Conservation (phyloP, 2,888 invertebrate genomes). For the Ophion ventricosus region DNA sequence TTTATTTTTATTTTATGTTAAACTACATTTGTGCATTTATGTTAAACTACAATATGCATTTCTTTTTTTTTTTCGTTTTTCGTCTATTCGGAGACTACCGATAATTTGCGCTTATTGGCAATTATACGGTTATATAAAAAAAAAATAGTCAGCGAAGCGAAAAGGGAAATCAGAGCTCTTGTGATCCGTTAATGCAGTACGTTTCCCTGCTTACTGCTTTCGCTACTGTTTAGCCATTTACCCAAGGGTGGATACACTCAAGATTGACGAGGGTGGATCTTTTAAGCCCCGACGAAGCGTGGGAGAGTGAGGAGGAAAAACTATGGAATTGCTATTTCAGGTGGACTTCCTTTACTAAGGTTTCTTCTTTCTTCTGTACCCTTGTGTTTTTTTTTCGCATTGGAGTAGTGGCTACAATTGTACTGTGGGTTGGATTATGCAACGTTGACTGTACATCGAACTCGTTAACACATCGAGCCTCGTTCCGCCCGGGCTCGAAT, state of each 20-base stretch:
- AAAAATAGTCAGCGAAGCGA: too few relatives aligned
- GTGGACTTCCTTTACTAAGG: conserved; percentile 34
- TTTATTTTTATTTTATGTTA: too few relatives aligned
- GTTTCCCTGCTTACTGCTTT: conserved; percentile 12
- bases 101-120: too few relatives aligned
- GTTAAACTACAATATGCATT: too few relatives aligned
- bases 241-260: conserved; percentile 50
- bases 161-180: too few relatives aligned
- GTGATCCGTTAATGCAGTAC: too few relatives aligned
- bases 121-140: too few relatives aligned
- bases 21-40: too few relatives aligned
- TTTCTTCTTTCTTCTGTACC: conserved; percentile 4
- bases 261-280: conserved; percentile 58
- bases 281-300: conserved; percentile 43
- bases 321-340: conserved; percentile 40
- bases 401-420: conserved; percentile 33
- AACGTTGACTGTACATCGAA: conserved; percentile 49
- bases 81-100: too few relatives aligned
- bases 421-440: conserved; percentile 41
- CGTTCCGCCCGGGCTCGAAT: conserved; percentile 36
- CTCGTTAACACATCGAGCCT: conserved; percentile 45
- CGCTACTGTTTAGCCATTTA: conserved; percentile 38
- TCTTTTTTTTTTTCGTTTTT: too few relatives aligned
- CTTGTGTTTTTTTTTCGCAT: conserved; percentile 28
- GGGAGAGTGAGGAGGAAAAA: background rate